phyloP scores from a whole-genome alignment of 1,140 invertebrate species.

The Anastrepha ludens region DNA sequence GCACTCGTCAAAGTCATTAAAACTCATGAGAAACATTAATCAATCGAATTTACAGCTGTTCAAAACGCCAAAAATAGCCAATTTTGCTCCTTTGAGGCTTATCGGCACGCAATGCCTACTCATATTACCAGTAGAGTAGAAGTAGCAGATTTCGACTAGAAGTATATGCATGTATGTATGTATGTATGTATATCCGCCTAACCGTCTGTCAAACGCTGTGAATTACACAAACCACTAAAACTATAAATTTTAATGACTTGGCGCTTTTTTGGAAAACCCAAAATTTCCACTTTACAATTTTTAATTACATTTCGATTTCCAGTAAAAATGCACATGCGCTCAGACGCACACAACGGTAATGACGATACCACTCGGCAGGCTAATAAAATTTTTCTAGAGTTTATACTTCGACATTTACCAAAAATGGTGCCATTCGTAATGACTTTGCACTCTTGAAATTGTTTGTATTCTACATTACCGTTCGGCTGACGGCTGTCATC shows the following conservation, averaged over 20 bases:
- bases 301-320: conserved; percentile 28
- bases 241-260: conserved; percentile 47
- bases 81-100: background rate
- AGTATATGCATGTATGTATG: no score
- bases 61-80: background rate
- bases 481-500: background rate
- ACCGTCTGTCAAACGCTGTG: background rate
- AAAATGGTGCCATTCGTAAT: background rate
- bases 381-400: conserved; percentile 21
- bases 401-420: background rate
- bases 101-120: background rate
- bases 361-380: background rate
- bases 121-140: no score
- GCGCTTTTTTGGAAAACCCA: background rate
- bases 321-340: background rate
- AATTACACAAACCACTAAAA: background rate
- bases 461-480: conserved; percentile 37
- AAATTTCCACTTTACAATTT: conserved; percentile 12
- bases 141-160: no score
- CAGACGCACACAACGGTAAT: background rate
- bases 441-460: conserved; percentile 45
- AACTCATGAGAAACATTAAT: conserved; percentile 16
- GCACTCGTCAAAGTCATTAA: background rate
- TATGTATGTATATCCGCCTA: background rate
- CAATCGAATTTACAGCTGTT: conserved; percentile 38